phyloP scores from a whole-genome alignment of 2,888 invertebrate genomes.

The Callinectes sapidus region DNA sequence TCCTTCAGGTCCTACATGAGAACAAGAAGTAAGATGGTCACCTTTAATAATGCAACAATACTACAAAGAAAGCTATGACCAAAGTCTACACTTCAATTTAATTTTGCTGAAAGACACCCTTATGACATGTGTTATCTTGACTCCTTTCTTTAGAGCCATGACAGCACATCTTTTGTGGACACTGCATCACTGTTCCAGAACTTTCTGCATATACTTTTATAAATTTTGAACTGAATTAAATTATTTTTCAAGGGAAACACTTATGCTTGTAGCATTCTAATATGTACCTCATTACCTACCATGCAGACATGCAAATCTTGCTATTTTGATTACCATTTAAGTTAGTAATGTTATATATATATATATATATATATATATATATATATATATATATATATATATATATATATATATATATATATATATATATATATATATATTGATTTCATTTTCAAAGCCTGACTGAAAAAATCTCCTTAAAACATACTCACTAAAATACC shows the following conservation, averaged over 20 bases:
- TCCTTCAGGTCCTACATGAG: conserved; percentile 67
- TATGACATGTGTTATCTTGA: not conserved
- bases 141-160: not conserved
- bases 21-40: conserved; percentile 52
- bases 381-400: too few relatives aligned
- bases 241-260: not conserved
- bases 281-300: not conserved
- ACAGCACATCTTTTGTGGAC: not conserved
- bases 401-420: too few relatives aligned
- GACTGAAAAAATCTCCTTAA: not conserved
- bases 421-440: too few relatives aligned
- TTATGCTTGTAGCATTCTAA: not conserved
- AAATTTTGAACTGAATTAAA: not conserved
- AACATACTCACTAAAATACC: not conserved
- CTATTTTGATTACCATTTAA: not conserved
- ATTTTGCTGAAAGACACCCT: not conserved
- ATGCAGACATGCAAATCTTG: conserved; percentile 5
- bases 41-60: conserved; percentile 49
- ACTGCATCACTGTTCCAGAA: not conserved
- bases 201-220: not conserved
- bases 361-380: too few relatives aligned
- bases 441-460: not conserved
- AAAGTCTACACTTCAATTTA: not conserved
- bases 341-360: not conserved
- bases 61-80: conserved; percentile 2